These are phyloP conservation scores for Leucopsar rothschildi DNA, from an alignment of 2,113 vertebrate genomes.

Conservation along the genomic window DNA sequence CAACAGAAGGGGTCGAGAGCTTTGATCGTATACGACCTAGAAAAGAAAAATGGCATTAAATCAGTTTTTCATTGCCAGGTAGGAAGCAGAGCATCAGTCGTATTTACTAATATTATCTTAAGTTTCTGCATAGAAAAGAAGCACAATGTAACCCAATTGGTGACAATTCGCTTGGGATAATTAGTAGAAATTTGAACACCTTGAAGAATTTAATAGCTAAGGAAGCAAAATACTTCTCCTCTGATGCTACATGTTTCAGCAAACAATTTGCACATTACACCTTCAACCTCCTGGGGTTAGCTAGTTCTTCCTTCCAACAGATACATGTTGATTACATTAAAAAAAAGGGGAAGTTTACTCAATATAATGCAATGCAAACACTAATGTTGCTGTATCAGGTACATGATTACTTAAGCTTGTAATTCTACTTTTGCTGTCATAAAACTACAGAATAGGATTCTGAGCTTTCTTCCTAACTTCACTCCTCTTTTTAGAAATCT, in stretches of 20 bases:
- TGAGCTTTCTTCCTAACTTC: neutral
- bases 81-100: neutral
- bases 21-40: slow-evolving; percentile 89
- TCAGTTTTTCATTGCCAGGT: neutral
- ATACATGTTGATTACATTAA: neutral
- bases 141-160: neutral
- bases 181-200: slow-evolving; percentile 51
- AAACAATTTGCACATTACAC: neutral
- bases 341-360: neutral
- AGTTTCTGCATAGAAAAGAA: neutral
- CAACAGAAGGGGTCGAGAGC: slow-evolving; percentile 78
- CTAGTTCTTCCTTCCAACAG: neutral
- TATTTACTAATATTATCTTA: neutral
- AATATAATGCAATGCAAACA: neutral
- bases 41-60: slow-evolving; percentile 7
- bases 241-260: neutral
- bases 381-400: neutral
- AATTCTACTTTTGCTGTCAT: neutral
- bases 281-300: neutral
- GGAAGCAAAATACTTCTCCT: neutral
- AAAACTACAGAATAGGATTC: neutral
- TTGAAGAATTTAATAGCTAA: neutral
- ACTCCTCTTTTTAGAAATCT: neutral
- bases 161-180: slow-evolving; percentile 2
- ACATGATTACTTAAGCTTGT: neutral